These are phyloP conservation scores for Sebastes trivittatus DNA, from an alignment of 2,797 vertebrate species.

Conservation along the genomic window DNA sequence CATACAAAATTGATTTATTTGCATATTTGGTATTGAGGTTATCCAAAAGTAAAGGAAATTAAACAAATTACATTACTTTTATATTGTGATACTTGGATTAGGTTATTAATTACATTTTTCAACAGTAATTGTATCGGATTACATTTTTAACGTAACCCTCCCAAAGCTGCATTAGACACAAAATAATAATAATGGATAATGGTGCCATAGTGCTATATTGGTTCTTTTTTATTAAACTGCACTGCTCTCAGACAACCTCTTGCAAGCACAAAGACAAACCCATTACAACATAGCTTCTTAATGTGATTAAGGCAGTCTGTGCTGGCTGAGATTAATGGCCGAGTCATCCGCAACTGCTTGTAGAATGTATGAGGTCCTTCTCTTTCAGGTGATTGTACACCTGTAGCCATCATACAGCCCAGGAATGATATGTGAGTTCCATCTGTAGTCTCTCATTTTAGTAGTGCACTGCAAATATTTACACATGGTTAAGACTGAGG, in stretches of 20 bases:
- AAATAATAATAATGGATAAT: neutral
- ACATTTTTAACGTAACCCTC: too few species aligned
- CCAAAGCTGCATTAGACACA: neutral
- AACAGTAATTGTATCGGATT: too few species aligned
- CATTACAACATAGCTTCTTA: neutral
- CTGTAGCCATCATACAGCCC: neutral
- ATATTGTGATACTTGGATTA: too few species aligned
- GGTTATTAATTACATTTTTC: too few species aligned
- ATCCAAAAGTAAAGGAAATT: too few species aligned
- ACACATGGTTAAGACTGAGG: slow-evolving; percentile 8
- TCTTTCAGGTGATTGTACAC: slow-evolving; percentile 16
- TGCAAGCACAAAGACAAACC: neutral
- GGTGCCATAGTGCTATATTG: neutral
- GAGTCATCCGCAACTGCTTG: neutral
- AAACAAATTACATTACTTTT: too few species aligned
- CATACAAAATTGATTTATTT: neutral
- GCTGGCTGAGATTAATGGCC: neutral
- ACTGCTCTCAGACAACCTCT: neutral
- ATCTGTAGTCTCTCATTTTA: slow-evolving; percentile 7
- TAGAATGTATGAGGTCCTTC: neutral
- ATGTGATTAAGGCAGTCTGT: neutral
- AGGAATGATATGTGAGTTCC: neutral
- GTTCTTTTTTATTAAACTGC: neutral
- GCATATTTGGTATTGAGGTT: too few species aligned
- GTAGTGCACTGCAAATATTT: neutral